Percentiles rank a stretch among this genome's conserved stretches.
phyloP scores from a whole-genome alignment of 2,113 vertebrate genomes.

The Diadophis punctatus region DNA sequence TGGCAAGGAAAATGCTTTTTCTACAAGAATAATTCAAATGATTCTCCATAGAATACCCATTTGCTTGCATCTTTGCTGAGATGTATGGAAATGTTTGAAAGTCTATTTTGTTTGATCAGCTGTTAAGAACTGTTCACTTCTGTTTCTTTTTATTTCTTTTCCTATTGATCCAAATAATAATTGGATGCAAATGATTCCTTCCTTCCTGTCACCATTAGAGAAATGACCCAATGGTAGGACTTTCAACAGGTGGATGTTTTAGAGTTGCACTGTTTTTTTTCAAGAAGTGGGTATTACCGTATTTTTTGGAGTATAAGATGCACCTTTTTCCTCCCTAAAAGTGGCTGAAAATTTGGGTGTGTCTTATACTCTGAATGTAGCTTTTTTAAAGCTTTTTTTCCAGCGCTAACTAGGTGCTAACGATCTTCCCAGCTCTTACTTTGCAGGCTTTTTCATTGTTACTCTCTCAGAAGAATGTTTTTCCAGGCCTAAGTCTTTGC shows the following conservation, averaged over 20 bases:
- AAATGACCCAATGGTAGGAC: neutral
- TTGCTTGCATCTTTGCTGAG: neutral
- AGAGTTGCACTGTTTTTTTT: neutral
- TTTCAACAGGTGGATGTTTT: neutral
- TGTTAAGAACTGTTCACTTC: neutral
- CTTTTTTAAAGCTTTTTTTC: too few relatives aligned
- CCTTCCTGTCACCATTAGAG: neutral
- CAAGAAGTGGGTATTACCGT: neutral
- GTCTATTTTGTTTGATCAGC: neutral
- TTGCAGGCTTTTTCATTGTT: too few relatives aligned
- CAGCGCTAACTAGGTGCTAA: too few relatives aligned
- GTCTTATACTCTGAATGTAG: too few relatives aligned
- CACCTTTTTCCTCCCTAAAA: too few relatives aligned
- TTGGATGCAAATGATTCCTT: neutral
- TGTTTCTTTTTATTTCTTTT: neutral
- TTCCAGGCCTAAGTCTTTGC: too few relatives aligned
- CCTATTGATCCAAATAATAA: neutral
- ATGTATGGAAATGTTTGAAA: neutral
- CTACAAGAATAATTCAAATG: neutral
- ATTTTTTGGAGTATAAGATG: too few relatives aligned
- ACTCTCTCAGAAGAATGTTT: too few relatives aligned
- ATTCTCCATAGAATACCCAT: neutral
- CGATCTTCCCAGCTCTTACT: too few relatives aligned
- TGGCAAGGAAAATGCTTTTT: neutral
- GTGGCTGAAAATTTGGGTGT: too few relatives aligned